A percentile compares a stretch with the other conserved stretches of the same genome.
Conservation (phyloP, 2,888 invertebrate species). For the Parthenolecanium corni region DNA sequence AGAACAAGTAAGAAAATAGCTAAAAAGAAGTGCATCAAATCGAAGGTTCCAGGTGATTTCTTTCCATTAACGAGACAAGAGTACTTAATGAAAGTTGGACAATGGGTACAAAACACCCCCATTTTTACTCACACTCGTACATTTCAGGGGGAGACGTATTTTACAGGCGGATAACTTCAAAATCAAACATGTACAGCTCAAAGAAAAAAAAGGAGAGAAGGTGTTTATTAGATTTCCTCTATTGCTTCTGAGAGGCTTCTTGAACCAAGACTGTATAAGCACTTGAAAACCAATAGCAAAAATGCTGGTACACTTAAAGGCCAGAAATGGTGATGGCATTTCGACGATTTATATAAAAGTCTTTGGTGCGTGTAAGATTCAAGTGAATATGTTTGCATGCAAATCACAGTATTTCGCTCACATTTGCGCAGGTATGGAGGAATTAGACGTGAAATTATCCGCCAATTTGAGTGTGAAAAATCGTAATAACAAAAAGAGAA, state of each 20-base stretch:
- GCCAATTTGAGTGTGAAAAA: no score
- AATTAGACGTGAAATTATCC: no score
- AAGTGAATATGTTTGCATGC: no score
- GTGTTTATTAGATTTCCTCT: slow-evolving; percentile 18
- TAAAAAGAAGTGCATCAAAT: neutral
- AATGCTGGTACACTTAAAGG: no score
- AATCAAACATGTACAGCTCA: neutral
- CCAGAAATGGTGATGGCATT: no score
- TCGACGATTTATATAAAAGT: no score
- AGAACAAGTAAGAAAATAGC: neutral
- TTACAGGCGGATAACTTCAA: neutral
- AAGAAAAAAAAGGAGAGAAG: neutral
- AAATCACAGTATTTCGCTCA: no score
- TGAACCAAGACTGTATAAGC: no score
- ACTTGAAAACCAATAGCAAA: no score
- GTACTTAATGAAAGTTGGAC: slow-evolving; percentile 12
- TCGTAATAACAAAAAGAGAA: no score
- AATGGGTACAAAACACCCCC: slow-evolving; percentile 16
- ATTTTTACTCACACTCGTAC: neutral
- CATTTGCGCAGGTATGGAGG: no score
- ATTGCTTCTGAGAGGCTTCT: neutral
- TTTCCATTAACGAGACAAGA: slow-evolving; percentile 8
- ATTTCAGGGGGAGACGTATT: neutral
- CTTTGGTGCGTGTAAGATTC: no score
- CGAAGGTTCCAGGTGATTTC: slow-evolving; percentile 20